Percentiles rank a stretch among this genome's conserved stretches.
phyloP scores from a whole-genome alignment of 2,888 invertebrate genomes.

The Megamerina dolium region DNA sequence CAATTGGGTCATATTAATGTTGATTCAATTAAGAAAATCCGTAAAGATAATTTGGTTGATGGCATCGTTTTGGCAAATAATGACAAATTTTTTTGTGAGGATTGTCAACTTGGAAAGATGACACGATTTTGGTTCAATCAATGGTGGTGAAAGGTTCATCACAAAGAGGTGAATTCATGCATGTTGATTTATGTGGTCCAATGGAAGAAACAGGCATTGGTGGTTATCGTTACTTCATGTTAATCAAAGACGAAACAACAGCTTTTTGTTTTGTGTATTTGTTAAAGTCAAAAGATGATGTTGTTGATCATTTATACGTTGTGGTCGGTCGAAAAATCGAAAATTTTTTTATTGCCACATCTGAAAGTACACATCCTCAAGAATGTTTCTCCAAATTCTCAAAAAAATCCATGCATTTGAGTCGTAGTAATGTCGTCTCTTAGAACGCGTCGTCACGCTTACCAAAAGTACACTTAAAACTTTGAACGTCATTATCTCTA shows the following conservation, averaged over 20 bases:
- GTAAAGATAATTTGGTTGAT: constrained; percentile 9
- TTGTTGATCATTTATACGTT: too few species aligned
- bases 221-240: constrained; percentile 18
- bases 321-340: too few species aligned
- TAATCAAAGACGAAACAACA: constrained; percentile 16
- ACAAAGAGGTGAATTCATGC: constrained; percentile 6
- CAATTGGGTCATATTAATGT: constrained; percentile 2
- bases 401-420: too few species aligned
- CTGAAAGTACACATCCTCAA: too few species aligned
- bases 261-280: constrained; percentile 4
- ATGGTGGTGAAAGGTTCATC: background rate
- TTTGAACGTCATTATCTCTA: too few species aligned
- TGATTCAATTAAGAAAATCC: constrained; percentile 5
- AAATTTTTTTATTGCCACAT: too few species aligned
- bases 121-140: background rate
- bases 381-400: too few species aligned
- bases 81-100: constrained; percentile 10
- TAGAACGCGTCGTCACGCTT: too few species aligned
- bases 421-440: too few species aligned
- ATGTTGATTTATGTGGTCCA: constrained; percentile 12
- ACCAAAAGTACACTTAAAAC: too few species aligned
- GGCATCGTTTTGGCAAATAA: too few species aligned
- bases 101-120: constrained; percentile 13
- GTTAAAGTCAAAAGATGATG: constrained; percentile 6
- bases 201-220: constrained; percentile 9